Evolutionary conservation across 2,113 vertebrate genomes (phyloP), one percentile per base, ranked within the genome.

Genomic region (Lepisosteus oculatus): DNA sequence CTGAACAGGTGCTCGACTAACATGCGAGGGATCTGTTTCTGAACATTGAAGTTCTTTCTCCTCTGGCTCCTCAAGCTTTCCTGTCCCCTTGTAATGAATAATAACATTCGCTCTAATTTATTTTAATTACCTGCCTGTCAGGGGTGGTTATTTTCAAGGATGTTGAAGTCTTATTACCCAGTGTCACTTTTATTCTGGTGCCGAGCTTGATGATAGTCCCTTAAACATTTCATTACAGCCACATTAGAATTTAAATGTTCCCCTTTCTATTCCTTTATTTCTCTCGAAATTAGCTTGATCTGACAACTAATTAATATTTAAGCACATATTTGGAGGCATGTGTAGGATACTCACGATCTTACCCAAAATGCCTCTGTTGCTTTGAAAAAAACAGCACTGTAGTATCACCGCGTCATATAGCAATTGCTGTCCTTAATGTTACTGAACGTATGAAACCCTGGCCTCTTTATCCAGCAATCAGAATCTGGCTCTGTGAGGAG

Each of bases 111-210:
- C 70, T 83, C 79, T 75, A 80, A 85, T 78, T 78, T 71, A 2
- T 86, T 85, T 79, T 92, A 87, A 90, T 85, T 86, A 84, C 81
- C 76, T 78, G 75, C 78, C 82, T 67, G 82, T 79, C 83, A 86
- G 78, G 82, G 80, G 87, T 88, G 85, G 87, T 90, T 87, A 79
- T 87, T 84, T 84, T 80, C 76, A 68, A 68, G 75, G 61, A 45
- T 81, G 80, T 83, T 84, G 85, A 84, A 77, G 81, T 81, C 87
- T 86, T 90, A 85, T 80, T 85, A 84, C 89, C 74, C 17, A 73
- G 29, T 74, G 79, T 80, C 86, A 73, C 78, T 79, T 82, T 83
- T 78, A 65, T 81, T 81, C 67, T 84, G 78, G 85, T 89, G 79
- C 76, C 79, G 61, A 74, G 73, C 69, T 55, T 84, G 79, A 88